These are phyloP conservation scores for Falco columbarius DNA, from an alignment of 2,797 vertebrate species.

Conservation along the genomic window DNA sequence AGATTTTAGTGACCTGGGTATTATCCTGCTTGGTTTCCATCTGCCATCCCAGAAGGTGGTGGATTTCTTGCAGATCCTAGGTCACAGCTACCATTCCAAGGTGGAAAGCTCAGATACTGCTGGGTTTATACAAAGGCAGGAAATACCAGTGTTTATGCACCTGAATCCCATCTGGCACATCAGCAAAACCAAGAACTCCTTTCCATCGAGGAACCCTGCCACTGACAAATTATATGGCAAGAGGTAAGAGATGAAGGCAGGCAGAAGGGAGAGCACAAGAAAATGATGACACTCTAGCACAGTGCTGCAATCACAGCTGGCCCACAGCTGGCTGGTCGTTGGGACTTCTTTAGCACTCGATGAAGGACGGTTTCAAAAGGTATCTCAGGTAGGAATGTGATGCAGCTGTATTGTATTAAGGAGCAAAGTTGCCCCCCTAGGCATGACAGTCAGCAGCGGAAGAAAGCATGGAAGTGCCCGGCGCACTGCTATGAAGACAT, in stretches of 20 bases:
- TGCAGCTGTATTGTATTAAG: not conserved
- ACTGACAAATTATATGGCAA: not conserved
- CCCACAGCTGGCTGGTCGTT: not conserved
- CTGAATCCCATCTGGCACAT: not conserved
- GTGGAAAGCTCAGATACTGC: not conserved
- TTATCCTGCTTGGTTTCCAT: not conserved
- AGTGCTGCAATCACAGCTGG: not conserved
- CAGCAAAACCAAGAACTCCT: not conserved
- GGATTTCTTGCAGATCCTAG: not conserved
- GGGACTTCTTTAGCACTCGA: not conserved
- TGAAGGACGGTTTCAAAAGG: not conserved
- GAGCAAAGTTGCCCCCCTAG: not conserved
- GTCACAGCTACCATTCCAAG: not conserved
- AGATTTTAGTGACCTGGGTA: not conserved
- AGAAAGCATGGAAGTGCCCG: not conserved
- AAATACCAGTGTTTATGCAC: not conserved
- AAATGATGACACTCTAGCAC: not conserved
- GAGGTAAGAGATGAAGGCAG: not conserved
- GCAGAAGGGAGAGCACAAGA: not conserved
- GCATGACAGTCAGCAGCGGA: not conserved
- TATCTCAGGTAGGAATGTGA: not conserved
- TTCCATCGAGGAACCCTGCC: not conserved
- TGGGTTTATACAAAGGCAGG: not conserved
- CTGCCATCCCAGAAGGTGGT: not conserved
- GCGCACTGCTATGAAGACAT: not conserved